Percentiles rank a stretch among this genome's conserved stretches.
phyloP scores from a whole-genome alignment of 2,113 vertebrate genomes.

The Nothobranchius kuhntae region DNA sequence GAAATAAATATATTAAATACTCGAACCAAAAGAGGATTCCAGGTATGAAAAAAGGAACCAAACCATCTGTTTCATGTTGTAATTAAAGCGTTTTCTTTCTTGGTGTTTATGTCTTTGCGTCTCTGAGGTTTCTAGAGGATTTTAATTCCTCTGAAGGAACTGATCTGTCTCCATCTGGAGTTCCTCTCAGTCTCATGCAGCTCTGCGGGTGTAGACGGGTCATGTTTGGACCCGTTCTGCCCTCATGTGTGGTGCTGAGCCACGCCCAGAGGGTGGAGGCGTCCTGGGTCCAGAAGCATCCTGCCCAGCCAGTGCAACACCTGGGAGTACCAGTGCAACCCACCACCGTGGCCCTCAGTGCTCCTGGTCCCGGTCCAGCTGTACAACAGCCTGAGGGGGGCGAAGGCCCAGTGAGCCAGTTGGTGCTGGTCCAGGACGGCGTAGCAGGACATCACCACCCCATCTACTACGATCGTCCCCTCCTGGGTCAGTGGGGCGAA shows the following conservation, averaged over 20 bases:
- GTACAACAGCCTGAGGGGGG: slow-evolving; percentile 85
- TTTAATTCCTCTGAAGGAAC: background rate
- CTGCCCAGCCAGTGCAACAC: slow-evolving; percentile 85
- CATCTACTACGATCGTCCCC: slow-evolving; percentile 88
- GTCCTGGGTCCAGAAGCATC: slow-evolving; percentile 80
- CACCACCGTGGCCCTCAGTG: slow-evolving; percentile 63
- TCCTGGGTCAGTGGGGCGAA: slow-evolving; percentile 88
- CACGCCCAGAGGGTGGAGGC: slow-evolving; percentile 84
- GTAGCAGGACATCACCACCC: slow-evolving; percentile 88
- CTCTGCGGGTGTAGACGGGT: background rate
- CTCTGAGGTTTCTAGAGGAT: too few relatives aligned
- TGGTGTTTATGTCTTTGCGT: too few relatives aligned
- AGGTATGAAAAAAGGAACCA: too few relatives aligned
- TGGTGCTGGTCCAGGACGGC: slow-evolving; percentile 84
- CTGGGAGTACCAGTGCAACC: slow-evolving; percentile 90
- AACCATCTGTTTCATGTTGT: too few relatives aligned
- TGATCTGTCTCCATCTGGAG: background rate
- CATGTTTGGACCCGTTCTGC: background rate
- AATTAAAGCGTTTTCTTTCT: too few relatives aligned
- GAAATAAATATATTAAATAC: too few relatives aligned
- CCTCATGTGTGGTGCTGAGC: slow-evolving; percentile 78
- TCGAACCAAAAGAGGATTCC: background rate
- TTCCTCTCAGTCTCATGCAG: background rate
- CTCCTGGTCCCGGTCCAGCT: slow-evolving; percentile 69
- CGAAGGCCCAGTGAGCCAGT: slow-evolving; percentile 88